phyloP scores from a whole-genome alignment of 1,140 invertebrate genomes.

The Caenorhabditis tropicalis region DNA sequence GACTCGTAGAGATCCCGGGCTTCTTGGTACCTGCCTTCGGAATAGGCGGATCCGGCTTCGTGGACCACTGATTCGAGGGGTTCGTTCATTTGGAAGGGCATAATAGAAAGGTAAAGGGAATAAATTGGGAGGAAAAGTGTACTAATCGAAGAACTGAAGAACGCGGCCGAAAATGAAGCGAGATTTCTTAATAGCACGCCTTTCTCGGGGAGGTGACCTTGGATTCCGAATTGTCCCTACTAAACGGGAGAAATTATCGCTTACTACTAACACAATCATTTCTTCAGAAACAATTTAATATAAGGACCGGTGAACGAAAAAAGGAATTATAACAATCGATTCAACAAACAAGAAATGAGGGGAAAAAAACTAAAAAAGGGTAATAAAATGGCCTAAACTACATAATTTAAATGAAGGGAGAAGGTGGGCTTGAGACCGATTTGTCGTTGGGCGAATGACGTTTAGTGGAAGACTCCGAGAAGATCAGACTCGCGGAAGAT shows the following conservation, averaged over 20 bases:
- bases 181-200: not conserved
- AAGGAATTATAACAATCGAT: not conserved
- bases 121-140: not conserved
- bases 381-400: not conserved
- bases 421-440: slow-evolving; percentile 16
- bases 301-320: not conserved
- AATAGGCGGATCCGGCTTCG: not conserved
- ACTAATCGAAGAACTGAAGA: not conserved
- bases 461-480: slow-evolving; percentile 81
- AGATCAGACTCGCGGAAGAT: slow-evolving; percentile 95
- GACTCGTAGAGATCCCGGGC: not conserved
- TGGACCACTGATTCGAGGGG: not conserved
- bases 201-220: not conserved
- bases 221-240: not conserved
- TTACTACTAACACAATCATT: not conserved
- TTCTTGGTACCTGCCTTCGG: slow-evolving; percentile 16
- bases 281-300: not conserved
- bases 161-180: not conserved
- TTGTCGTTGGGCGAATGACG: not conserved
- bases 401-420: not conserved
- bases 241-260: not conserved
- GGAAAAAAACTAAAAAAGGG: not conserved
- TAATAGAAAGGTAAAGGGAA: not conserved
- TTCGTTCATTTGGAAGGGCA: not conserved
- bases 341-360: not conserved